A percentile compares a stretch with the other conserved stretches of the same genome.
Evolutionary conservation across 2,113 vertebrate genomes (phyloP).

Genomic region (Corythoichthys intestinalis): DNA sequence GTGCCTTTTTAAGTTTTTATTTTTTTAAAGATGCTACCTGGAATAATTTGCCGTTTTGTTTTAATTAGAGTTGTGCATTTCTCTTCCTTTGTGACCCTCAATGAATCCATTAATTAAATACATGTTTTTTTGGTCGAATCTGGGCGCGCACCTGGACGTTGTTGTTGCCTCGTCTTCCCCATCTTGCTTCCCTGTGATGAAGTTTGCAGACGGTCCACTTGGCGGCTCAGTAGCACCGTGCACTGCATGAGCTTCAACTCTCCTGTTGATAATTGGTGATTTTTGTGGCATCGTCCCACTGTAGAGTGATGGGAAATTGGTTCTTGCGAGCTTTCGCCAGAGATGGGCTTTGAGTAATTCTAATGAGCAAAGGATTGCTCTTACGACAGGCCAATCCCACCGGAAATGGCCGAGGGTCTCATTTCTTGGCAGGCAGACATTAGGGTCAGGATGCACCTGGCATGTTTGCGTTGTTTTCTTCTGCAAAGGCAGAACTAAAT

Average conservation of each 20-base stretch:
- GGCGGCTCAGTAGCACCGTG: conserved; percentile 41
- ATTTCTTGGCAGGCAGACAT: conserved; percentile 23
- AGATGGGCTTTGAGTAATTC: conserved; percentile 29
- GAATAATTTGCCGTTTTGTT: background rate
- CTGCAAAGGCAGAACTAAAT: background rate
- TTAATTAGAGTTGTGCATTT: background rate
- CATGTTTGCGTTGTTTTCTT: background rate
- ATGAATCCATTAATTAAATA: background rate
- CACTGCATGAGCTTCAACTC: conserved; percentile 13
- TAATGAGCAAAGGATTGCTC: conserved; percentile 33
- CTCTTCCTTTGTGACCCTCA: too few relatives aligned
- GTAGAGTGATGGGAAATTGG: conserved; percentile 31
- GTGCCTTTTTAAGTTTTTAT: too few relatives aligned
- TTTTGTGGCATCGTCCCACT: conserved; percentile 44
- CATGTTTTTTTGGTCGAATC: conserved; percentile 6
- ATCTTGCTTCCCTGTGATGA: conserved; percentile 13
- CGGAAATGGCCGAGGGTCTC: conserved; percentile 31
- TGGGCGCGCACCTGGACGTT: conserved; percentile 19
- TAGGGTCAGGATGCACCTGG: conserved; percentile 4
- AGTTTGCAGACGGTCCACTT: conserved; percentile 59
- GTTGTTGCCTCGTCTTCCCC: background rate
- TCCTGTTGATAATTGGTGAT: conserved; percentile 38
- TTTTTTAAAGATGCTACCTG: background rate
- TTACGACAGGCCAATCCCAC: background rate
- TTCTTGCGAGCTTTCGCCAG: conserved; percentile 13